Evolutionary conservation across 2,113 vertebrate species (phyloP).

Genomic region (Chrysemys picta): DNA sequence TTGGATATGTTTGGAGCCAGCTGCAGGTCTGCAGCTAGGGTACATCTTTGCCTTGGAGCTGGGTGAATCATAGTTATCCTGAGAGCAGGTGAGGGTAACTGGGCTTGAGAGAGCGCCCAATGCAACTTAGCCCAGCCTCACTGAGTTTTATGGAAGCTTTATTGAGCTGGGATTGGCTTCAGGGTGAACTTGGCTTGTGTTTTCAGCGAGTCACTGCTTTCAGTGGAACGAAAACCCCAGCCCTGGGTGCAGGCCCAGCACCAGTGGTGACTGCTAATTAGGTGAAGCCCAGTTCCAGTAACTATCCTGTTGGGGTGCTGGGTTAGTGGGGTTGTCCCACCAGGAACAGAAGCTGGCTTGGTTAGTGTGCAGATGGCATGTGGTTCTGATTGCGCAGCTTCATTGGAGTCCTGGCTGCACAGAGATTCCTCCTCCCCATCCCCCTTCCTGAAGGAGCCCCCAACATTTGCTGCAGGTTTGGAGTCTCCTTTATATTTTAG

Average conservation of each 20-base stretch:
- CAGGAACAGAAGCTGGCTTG: neutral
- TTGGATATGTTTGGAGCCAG: neutral
- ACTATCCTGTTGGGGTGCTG: neutral
- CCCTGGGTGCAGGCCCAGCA: neutral
- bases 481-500: neutral
- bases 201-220: neutral
- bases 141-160: neutral
- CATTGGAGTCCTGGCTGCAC: neutral
- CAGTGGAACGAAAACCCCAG: neutral
- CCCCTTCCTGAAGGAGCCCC: neutral
- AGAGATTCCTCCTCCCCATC: neutral
- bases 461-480: neutral
- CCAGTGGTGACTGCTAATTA: neutral
- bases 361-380: neutral
- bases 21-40: neutral
- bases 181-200: neutral
- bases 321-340: neutral
- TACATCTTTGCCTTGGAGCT: neutral
- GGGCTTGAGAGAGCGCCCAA: neutral
- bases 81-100: neutral
- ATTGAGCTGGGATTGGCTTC: neutral
- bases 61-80: neutral
- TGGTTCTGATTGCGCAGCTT: neutral
- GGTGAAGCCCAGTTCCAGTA: neutral
- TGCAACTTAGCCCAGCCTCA: neutral